Evolutionary conservation across 2,113 vertebrate species (phyloP).

Genomic region (Plotosus lineatus): DNA sequence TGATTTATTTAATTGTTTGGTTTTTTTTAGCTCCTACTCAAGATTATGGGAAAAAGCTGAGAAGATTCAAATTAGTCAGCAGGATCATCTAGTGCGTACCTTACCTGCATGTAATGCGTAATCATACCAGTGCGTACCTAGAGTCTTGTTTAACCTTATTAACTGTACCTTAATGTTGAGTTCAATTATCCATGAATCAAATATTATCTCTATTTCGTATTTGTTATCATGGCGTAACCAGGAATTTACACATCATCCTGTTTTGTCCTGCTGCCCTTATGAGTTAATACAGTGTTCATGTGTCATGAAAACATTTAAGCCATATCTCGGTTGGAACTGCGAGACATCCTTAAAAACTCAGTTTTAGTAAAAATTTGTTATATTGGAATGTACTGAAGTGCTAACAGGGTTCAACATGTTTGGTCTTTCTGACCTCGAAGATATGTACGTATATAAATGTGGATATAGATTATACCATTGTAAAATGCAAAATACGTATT

Average conservation of each 20-base stretch:
- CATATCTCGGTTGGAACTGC: not conserved
- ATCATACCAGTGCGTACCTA: too few species aligned
- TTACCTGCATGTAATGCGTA: too few species aligned
- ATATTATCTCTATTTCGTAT: not conserved
- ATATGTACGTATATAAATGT: too few species aligned
- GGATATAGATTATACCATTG: too few species aligned
- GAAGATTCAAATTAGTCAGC: not conserved
- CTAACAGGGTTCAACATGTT: not conserved
- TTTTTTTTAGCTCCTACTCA: slow-evolving; percentile 68
- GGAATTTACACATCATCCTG: not conserved
- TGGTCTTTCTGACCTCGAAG: not conserved
- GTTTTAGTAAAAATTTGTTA: not conserved
- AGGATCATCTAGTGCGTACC: not conserved
- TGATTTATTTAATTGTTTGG: not conserved
- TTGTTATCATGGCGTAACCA: not conserved
- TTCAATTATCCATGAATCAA: not conserved
- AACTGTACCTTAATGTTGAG: not conserved
- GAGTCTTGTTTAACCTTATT: not conserved
- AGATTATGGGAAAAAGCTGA: slow-evolving; percentile 72
- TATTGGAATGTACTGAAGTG: not conserved
- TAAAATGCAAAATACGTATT: too few species aligned
- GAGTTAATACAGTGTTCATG: not conserved
- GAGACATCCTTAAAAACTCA: not conserved
- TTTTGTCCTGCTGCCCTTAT: not conserved
- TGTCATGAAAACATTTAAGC: not conserved